phyloP scores from a whole-genome alignment of 1,140 invertebrate species.

The Drosophila repletoides region DNA sequence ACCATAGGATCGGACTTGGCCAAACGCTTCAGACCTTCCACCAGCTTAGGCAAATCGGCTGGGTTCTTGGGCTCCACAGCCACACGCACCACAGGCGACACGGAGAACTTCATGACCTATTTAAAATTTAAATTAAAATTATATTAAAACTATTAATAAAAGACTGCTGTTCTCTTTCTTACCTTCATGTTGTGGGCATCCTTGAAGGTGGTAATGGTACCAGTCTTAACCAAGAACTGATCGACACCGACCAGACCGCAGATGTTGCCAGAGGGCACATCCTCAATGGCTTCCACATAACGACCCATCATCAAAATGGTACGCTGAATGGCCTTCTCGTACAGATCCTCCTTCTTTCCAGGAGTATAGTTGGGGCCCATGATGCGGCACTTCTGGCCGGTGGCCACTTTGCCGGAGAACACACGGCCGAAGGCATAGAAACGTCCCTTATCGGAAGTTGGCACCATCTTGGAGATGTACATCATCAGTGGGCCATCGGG shows the following conservation, averaged over 20 bases:
- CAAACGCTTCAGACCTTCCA: conserved; percentile 98
- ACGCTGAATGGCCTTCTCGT: conserved; percentile 99
- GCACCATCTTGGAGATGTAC: conserved; percentile 99
- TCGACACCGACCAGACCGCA: conserved; percentile 99
- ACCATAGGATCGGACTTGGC: conserved; percentile 99
- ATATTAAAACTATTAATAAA: not conserved
- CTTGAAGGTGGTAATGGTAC: conserved; percentile 99
- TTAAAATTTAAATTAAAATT: not conserved
- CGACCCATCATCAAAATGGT: conserved; percentile 99
- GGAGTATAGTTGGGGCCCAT: conserved; percentile 99
- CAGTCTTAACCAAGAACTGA: conserved; percentile 99
- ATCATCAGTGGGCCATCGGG: conserved; percentile 99
- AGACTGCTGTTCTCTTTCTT: not conserved
- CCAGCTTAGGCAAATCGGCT: conserved; percentile 98
- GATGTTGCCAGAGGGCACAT: conserved; percentile 99
- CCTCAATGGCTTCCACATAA: conserved; percentile 99
- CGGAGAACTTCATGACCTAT: conserved; percentile 99
- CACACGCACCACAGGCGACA: conserved; percentile 99
- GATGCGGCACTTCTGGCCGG: conserved; percentile 98
- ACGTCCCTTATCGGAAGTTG: conserved; percentile 99
- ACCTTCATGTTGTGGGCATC: conserved; percentile 99
- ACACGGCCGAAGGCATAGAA: conserved; percentile 99
- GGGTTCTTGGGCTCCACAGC: conserved; percentile 99
- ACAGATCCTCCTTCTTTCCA: conserved; percentile 99
- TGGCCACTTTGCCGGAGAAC: conserved; percentile 96